Evolutionary conservation across 2,888 invertebrate species (phyloP).

Genomic region (Maniola hyperantus): DNA sequence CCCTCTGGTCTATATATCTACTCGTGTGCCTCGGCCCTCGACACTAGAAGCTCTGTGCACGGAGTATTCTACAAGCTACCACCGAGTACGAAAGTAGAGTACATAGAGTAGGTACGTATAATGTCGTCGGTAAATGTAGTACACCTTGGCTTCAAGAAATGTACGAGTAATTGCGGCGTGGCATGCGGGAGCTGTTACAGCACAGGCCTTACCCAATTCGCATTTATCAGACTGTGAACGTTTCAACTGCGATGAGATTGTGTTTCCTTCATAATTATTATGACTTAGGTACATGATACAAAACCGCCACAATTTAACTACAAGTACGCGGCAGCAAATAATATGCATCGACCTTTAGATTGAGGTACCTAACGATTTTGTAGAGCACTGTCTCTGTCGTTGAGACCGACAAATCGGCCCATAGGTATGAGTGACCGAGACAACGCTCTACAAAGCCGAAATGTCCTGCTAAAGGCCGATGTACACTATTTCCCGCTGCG

Average conservation of each 20-base stretch:
- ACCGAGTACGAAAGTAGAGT: not conserved
- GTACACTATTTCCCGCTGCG: no score
- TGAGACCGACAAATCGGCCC: no score
- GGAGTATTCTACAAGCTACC: conserved; percentile 13
- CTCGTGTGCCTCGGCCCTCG: no score
- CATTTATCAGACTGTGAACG: conserved; percentile 39
- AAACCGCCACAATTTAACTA: no score
- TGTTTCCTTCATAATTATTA: conserved; percentile 25
- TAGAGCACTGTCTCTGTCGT: no score
- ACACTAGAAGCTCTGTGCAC: not conserved
- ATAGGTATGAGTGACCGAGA: no score
- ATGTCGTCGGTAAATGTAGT: conserved; percentile 60
- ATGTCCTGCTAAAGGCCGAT: no score
- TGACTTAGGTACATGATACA: not conserved
- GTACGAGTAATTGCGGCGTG: conserved; percentile 41
- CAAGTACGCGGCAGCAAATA: no score
- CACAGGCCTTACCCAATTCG: conserved; percentile 35
- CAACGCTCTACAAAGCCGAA: no score
- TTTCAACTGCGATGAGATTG: conserved; percentile 28
- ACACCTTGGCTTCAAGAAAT: conserved; percentile 53
- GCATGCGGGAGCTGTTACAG: conserved; percentile 32
- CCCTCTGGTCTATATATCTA: no score
- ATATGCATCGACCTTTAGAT: no score
- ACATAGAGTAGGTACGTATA: conserved; percentile 41
- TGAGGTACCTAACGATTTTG: no score